Evolutionary conservation across 1,140 invertebrate genomes (phyloP).

Genomic region (Pseudobourletiella spinata): DNA sequence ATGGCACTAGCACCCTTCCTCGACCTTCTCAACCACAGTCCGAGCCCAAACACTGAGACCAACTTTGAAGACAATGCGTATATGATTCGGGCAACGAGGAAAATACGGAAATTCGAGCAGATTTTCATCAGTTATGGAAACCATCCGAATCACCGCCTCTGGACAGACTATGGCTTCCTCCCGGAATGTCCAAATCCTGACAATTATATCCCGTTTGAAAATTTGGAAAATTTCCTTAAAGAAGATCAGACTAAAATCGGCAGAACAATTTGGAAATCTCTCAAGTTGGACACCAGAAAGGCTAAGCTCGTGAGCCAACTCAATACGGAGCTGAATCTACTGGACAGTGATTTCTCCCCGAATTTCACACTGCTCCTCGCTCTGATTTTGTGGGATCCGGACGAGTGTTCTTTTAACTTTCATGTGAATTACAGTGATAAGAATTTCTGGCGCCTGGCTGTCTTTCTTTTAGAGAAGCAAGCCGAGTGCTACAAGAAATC

Average conservation of each 20-base stretch:
- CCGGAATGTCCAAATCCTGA: slow-evolving; percentile 13
- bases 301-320: slow-evolving; percentile 14
- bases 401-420: slow-evolving; percentile 3
- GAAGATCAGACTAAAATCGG: neutral
- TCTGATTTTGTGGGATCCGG: slow-evolving; percentile 23
- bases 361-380: slow-evolving; percentile 27
- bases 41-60: slow-evolving; percentile 44
- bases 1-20: slow-evolving; percentile 65
- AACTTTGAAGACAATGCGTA: slow-evolving; percentile 47
- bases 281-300: slow-evolving; percentile 25
- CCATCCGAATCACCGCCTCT: slow-evolving; percentile 57
- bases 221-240: neutral
- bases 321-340: slow-evolving; percentile 12
- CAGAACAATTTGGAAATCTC: too few relatives aligned
- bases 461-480: too few relatives aligned
- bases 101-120: slow-evolving; percentile 49
- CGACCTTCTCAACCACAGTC: slow-evolving; percentile 68
- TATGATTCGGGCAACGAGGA: slow-evolving; percentile 46
- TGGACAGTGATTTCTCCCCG: slow-evolving; percentile 24
- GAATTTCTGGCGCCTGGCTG: too few relatives aligned
- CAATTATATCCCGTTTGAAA: slow-evolving; percentile 17
- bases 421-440: too few relatives aligned
- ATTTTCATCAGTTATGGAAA: slow-evolving; percentile 68
- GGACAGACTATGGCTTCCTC: slow-evolving; percentile 64
- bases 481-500: too few relatives aligned